Conservation (phyloP, 2,797 vertebrate genomes). For the Gadopsis bispinosus region DNA sequence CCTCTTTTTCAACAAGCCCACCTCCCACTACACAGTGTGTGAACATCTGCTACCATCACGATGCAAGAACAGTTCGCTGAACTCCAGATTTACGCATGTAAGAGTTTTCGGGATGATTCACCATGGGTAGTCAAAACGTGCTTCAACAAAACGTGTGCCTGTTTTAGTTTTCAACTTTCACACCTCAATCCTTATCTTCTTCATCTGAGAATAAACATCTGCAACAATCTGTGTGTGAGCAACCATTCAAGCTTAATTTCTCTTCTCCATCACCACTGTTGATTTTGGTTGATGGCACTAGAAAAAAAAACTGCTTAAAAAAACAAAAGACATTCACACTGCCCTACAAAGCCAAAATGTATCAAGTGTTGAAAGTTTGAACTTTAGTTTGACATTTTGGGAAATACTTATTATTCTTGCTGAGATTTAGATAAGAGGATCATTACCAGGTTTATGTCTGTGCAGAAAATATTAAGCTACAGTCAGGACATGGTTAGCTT, state of each 20-base stretch:
- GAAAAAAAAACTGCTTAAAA: not conserved
- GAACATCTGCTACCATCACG: conserved; percentile 50
- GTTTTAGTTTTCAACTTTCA: not conserved
- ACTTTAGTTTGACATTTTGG: not conserved
- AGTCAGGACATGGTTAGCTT: not conserved
- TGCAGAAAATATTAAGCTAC: not conserved
- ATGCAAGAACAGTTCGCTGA: conserved; percentile 9
- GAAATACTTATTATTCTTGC: not conserved
- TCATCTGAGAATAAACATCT: not conserved
- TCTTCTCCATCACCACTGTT: not conserved
- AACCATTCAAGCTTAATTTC: not conserved
- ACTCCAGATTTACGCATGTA: not conserved
- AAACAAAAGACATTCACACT: not conserved
- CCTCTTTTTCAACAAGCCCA: conserved; percentile 26
- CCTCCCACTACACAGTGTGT: conserved; percentile 30
- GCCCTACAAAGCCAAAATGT: not conserved
- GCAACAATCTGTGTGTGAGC: not conserved
- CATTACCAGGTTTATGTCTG: not conserved
- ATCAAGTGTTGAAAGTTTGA: not conserved
- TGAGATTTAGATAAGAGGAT: not conserved
- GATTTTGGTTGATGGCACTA: not conserved
- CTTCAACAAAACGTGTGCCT: not conserved
- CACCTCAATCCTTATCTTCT: conserved; percentile 6
- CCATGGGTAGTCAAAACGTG: not conserved
- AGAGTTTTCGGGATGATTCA: not conserved